A percentile compares a stretch with the other conserved stretches of the same genome.
Evolutionary conservation across 2,113 vertebrate species (phyloP).

Genomic region (Calidris pugnax): DNA sequence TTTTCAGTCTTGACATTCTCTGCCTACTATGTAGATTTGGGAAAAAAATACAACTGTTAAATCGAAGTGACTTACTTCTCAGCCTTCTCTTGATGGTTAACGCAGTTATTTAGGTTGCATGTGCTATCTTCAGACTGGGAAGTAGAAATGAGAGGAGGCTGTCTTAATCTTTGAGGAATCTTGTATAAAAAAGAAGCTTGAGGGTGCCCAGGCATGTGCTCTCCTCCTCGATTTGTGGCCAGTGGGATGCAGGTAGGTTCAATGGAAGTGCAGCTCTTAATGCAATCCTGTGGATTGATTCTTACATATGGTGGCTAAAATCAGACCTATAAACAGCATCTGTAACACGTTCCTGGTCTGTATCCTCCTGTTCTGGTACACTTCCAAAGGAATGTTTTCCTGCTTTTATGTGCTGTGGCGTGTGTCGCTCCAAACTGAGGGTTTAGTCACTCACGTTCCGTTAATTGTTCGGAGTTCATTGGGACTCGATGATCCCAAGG

Average conservation of each 20-base stretch:
- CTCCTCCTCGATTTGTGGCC: background rate
- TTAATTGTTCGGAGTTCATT: too few species aligned
- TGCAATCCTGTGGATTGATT: background rate
- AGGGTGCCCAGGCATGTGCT: background rate
- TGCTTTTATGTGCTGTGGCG: background rate
- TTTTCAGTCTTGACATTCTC: background rate
- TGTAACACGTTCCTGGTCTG: background rate
- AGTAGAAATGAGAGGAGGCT: background rate
- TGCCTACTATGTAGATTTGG: background rate
- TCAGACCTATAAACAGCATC: background rate
- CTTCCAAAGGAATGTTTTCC: background rate
- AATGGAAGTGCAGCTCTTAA: background rate
- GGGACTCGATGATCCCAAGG: too few species aligned
- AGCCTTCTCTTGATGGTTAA: background rate
- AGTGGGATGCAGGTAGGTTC: background rate
- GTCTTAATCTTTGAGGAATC: background rate
- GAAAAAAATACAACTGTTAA: background rate
- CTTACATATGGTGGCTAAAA: background rate
- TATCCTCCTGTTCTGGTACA: background rate
- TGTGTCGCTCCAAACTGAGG: background rate
- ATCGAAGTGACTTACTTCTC: background rate
- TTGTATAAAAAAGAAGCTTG: accelerated
- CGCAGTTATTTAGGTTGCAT: background rate
- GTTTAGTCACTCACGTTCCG: too few species aligned
- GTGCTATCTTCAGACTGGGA: background rate